Base-by-base conservation (phyloP, 2,888 invertebrate genomes). In the Drosophila anceps region DNA sequence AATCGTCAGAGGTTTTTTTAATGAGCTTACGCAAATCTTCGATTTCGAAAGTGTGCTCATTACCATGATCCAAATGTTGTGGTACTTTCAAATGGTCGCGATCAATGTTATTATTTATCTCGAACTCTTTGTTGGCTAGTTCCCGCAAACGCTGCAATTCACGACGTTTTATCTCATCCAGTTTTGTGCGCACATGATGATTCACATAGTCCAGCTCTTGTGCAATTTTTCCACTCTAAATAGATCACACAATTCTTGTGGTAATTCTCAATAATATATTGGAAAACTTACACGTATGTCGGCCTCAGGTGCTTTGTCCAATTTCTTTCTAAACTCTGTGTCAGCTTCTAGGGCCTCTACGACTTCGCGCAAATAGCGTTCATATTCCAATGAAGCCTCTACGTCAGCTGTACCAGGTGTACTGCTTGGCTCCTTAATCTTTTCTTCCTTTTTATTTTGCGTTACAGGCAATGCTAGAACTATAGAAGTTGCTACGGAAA, bases 21-120 rank as follows among this genome's bases (percentile, higher is more conserved):
- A 99, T 99, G 5, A 99, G 94, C 92, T 96, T 98, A 83, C 97
- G 96, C 79, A 99, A 94, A 94, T 99, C 99, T 74, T 97, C 96
- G 81, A 98, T 96, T 93, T 98, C 98, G 92, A 99, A 99, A 0
- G 98, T 98, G 84, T 98, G 96, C 2, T 96, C 96, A 93, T 99
- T 99, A 0, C 93, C 93, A 79, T 97, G 96, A 92, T 99, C 98
- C 59, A 99, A 90, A 94, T 99, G 99, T 67, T 95, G 95, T 0
- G 94, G 88, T 24, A 95, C 93, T 90, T 95, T 95, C 18, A 95
- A 92, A 73, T 95, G 95, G 7, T 94, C 93, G 0, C 94, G 93
- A 83, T 97, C 96, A 41, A 96, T 93, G 31, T 95, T 94, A 82
- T 96, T 95, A n/a, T 94, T 94, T 54, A 95, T 79, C 85, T 96